A percentile compares a stretch with the other conserved stretches of the same genome.
These are phyloP conservation scores for Euschistus heros DNA, from an alignment of 1,140 invertebrate genomes.

Conservation along the genomic window DNA sequence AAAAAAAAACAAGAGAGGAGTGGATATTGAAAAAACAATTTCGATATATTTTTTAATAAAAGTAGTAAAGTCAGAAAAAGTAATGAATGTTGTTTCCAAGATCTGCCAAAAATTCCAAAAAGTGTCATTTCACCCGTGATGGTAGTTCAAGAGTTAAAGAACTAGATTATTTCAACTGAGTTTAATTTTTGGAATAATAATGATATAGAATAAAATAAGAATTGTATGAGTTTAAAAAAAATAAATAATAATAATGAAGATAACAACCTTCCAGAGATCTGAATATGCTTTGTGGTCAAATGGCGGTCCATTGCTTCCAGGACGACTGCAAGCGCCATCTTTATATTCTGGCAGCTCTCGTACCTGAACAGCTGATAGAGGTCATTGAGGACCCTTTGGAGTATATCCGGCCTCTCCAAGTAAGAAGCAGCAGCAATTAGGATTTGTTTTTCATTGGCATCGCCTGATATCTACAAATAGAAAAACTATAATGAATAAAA, in stretches of 20 bases:
- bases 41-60: no score
- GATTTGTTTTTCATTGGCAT: slow-evolving; percentile 84
- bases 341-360: slow-evolving; percentile 58
- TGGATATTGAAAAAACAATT: no score
- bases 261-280: slow-evolving; percentile 70
- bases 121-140: no score
- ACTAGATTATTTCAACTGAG: no score
- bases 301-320: slow-evolving; percentile 78
- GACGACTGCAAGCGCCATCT: slow-evolving; percentile 62
- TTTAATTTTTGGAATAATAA: no score
- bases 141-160: no score
- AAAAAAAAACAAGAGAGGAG: no score
- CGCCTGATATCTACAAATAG: slow-evolving; percentile 63
- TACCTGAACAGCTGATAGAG: slow-evolving; percentile 82
- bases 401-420: slow-evolving; percentile 63
- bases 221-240: background rate
- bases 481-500: background rate
- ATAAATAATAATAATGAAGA: background rate
- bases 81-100: no score
- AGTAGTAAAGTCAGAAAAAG: no score
- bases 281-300: slow-evolving; percentile 71
- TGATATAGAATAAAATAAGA: no score
- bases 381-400: slow-evolving; percentile 80
- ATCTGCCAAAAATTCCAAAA: no score
- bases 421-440: slow-evolving; percentile 68